Percentiles rank a stretch among this genome's conserved stretches.
phyloP scores from a whole-genome alignment of 2,888 invertebrate species.

The Chaetogeoica ovagalla region DNA sequence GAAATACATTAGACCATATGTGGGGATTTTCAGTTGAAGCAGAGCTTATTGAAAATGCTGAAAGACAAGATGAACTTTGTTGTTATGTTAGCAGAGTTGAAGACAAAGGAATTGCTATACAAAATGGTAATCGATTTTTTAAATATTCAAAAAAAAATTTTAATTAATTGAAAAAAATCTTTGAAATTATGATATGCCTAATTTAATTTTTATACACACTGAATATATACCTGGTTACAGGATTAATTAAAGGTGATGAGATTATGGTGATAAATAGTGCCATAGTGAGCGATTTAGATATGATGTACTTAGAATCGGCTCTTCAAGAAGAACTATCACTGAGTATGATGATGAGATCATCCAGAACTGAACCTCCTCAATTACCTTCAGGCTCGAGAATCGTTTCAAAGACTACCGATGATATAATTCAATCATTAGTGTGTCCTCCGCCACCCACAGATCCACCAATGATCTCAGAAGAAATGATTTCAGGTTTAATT shows the following conservation, averaged over 20 bases:
- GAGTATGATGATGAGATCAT: constrained; percentile 92
- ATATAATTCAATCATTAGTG: constrained; percentile 91
- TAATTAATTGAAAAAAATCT: not conserved
- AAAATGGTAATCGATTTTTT: constrained; percentile 72
- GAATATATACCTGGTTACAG: constrained; percentile 62
- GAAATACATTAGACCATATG: constrained; percentile 89
- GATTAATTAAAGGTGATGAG: constrained; percentile 96
- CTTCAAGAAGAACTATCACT: constrained; percentile 91
- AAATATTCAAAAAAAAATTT: too few species aligned
- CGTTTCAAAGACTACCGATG: constrained; percentile 78
- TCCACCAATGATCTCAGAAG: constrained; percentile 89
- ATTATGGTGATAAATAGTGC: constrained; percentile 99
- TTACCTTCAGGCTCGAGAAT: constrained; percentile 64
- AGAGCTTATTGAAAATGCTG: constrained; percentile 93
- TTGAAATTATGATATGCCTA: not conserved
- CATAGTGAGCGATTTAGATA: constrained; percentile 96
- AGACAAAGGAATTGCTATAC: constrained; percentile 93
- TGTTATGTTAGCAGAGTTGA: constrained; percentile 96
- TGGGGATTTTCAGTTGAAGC: constrained; percentile 98
- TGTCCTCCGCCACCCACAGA: constrained; percentile 95
- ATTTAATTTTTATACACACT: constrained; percentile 4
- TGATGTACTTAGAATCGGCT: constrained; percentile 98
- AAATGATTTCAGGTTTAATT: constrained; percentile 94
- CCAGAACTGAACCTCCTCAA: constrained; percentile 66
- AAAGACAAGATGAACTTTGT: constrained; percentile 93